Evolutionary conservation across 2,113 vertebrate species (phyloP).

Genomic region (Natator depressus): DNA sequence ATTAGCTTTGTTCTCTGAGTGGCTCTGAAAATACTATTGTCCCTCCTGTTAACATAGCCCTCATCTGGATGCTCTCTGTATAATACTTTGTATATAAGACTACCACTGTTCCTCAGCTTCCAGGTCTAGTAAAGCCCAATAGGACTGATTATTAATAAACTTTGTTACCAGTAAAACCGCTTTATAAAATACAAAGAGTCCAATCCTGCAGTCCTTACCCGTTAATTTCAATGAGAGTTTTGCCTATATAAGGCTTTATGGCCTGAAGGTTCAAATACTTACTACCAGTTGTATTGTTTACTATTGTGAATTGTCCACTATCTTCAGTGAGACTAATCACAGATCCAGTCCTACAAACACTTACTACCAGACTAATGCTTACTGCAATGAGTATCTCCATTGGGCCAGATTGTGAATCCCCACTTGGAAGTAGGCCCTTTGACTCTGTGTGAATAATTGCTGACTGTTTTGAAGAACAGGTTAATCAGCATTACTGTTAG

Average conservation of each 20-base stretch:
- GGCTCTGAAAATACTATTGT: slow-evolving; percentile 8
- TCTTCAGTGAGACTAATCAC: not conserved
- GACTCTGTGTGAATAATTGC: not conserved
- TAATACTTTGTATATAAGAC: fast-evolving
- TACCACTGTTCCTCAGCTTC: not conserved
- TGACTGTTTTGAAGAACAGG: not conserved
- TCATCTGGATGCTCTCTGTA: not conserved
- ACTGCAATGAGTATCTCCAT: not conserved
- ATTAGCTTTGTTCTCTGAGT: not conserved
- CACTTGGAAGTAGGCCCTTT: not conserved
- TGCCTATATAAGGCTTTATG: not conserved
- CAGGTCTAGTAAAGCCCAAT: not conserved
- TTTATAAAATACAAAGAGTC: not conserved
- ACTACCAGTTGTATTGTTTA: not conserved
- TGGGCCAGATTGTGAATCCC: not conserved
- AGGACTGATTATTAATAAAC: not conserved
- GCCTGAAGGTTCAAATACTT: not conserved
- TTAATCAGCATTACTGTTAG: not conserved
- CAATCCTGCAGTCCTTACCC: not conserved
- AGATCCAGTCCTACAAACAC: not conserved
- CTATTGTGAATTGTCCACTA: not conserved
- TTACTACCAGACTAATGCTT: not conserved
- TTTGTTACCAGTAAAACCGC: not conserved
- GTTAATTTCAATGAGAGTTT: not conserved
- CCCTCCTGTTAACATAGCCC: not conserved